These are phyloP conservation scores for Centruroides sculpturatus DNA, from an alignment of 1,140 invertebrate genomes.

Conservation along the genomic window DNA sequence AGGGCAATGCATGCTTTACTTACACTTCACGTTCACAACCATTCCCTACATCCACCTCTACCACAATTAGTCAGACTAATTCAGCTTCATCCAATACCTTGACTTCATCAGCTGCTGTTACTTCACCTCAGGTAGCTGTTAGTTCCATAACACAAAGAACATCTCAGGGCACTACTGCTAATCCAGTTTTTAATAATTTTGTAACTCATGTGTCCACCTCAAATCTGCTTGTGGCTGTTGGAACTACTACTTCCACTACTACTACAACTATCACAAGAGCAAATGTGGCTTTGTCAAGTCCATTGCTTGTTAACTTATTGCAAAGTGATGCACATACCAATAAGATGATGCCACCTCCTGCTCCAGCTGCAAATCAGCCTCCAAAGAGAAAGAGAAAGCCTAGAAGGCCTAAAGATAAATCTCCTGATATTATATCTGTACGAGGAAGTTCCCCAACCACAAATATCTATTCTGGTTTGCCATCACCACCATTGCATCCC, in stretches of 20 bases:
- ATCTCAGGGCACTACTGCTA: slow-evolving; percentile 3
- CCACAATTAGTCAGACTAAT: slow-evolving; percentile 22
- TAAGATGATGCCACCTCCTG: slow-evolving; percentile 23
- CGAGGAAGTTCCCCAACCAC: no score
- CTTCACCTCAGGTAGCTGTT: slow-evolving; percentile 1
- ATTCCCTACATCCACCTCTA: slow-evolving; percentile 20
- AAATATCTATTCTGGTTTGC: no score
- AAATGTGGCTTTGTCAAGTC: slow-evolving; percentile 59
- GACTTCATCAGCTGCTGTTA: not conserved
- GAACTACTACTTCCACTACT: slow-evolving; percentile 8
- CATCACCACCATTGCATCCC: not conserved
- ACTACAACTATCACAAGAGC: slow-evolving; percentile 6
- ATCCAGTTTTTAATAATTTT: slow-evolving; percentile 13
- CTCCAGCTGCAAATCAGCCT: slow-evolving; percentile 9
- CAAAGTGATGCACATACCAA: slow-evolving; percentile 50
- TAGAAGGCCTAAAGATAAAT: slow-evolving; percentile 17
- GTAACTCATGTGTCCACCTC: not conserved
- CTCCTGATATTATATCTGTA: not conserved
- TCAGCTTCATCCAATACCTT: slow-evolving; percentile 28
- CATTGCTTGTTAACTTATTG: slow-evolving; percentile 75
- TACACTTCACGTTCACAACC: slow-evolving; percentile 18
- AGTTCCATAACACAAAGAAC: slow-evolving; percentile 3
- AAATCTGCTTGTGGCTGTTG: not conserved
- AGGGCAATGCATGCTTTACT: slow-evolving; percentile 5
- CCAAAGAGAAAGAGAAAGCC: slow-evolving; percentile 18